Conservation (phyloP, 2,113 vertebrate genomes). For the Ctenomys sociabilis region DNA sequence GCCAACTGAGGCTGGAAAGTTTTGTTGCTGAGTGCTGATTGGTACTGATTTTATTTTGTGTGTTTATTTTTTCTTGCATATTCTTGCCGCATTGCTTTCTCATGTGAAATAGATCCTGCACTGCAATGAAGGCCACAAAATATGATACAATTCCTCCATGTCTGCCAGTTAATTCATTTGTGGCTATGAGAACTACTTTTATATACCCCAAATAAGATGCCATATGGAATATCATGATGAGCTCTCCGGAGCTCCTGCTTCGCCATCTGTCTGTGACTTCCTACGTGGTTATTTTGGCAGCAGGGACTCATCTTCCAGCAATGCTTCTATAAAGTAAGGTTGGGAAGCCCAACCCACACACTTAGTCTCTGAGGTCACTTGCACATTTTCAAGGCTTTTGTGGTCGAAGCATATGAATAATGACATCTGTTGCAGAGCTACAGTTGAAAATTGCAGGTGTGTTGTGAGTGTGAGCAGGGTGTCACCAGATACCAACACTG, state of each 20-base stretch:
- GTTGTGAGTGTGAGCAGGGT: neutral
- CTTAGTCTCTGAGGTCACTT: conserved; percentile 49
- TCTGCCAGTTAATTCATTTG: conserved; percentile 46
- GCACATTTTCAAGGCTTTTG: conserved; percentile 20
- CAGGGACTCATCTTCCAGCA: neutral
- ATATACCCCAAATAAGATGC: conserved; percentile 30
- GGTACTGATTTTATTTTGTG: neutral
- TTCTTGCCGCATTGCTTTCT: neutral
- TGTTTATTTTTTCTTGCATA: neutral
- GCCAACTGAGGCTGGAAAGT: neutral
- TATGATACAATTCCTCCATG: conserved; percentile 22
- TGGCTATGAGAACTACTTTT: conserved; percentile 42
- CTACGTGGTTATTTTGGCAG: conserved; percentile 58
- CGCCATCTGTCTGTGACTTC: conserved; percentile 75
- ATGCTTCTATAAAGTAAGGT: conserved; percentile 10
- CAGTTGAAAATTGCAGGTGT: neutral
- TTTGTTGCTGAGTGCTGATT: neutral
- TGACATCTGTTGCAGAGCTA: neutral
- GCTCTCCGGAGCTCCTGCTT: conserved; percentile 59
- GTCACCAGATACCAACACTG: neutral
- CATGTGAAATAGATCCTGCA: neutral
- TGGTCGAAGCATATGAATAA: neutral
- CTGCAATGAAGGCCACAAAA: conserved; percentile 4
- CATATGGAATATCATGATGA: conserved; percentile 73
- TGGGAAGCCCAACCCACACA: conserved; percentile 11